phyloP scores from a whole-genome alignment of 2,888 invertebrate genomes.

The Invenusta paracnida region DNA sequence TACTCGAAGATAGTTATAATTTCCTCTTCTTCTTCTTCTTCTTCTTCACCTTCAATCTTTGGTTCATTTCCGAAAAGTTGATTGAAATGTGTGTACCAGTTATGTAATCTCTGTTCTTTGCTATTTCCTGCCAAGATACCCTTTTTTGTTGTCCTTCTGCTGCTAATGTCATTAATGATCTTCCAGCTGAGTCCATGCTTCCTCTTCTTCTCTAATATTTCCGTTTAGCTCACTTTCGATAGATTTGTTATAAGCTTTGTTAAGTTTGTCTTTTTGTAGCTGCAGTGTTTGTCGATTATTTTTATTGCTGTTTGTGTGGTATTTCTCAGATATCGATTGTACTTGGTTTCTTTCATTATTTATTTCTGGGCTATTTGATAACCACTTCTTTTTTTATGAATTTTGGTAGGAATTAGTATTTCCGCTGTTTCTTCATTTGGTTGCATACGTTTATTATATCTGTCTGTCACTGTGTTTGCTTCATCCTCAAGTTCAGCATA shows the following conservation, averaged over 20 bases:
- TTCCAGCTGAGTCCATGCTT: not conserved
- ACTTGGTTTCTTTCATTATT: no score
- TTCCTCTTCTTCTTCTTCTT: no score
- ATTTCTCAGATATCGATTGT: no score
- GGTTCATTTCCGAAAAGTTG: not conserved
- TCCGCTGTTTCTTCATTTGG: no score
- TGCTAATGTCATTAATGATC: not conserved
- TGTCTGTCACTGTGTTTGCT: no score
- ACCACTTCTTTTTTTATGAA: no score
- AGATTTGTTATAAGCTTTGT: not conserved
- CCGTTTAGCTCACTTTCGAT: not conserved
- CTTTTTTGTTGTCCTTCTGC: not conserved
- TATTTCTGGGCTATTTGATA: no score
- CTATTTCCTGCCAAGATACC: not conserved
- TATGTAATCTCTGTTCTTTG: not conserved
- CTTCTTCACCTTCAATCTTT: not conserved
- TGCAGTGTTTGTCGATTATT: no score
- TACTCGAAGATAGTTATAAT: not conserved
- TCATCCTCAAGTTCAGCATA: no score
- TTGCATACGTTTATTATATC: no score
- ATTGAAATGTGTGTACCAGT: not conserved
- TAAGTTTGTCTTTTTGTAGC: not conserved
- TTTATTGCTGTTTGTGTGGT: no score
- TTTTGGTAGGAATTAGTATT: no score
- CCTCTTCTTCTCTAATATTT: not conserved